Evolutionary conservation across 2,113 vertebrate genomes (phyloP).

Genomic region (Hydrochoerus hydrochaeris): DNA sequence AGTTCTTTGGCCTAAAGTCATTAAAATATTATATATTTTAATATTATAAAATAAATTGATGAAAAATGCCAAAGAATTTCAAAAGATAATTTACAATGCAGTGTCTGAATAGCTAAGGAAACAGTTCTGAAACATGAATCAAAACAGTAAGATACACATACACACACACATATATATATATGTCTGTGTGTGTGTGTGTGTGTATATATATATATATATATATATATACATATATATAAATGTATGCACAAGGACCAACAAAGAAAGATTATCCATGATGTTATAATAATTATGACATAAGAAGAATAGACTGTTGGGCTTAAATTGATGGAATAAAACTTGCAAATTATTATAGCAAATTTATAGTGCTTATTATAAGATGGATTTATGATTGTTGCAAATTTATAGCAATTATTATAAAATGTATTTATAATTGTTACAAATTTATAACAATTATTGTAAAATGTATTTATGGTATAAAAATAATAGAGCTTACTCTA

Average conservation of each 20-base stretch:
- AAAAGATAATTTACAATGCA: not conserved
- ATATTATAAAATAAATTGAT: not conserved
- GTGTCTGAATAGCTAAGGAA: not conserved
- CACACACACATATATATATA: not conserved
- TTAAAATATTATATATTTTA: not conserved
- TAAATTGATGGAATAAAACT: not conserved
- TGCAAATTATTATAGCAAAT: not conserved
- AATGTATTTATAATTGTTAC: not conserved
- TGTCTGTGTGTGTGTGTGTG: too few species aligned
- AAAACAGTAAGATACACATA: not conserved
- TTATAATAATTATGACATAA: not conserved
- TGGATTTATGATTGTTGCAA: too few species aligned
- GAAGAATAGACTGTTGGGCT: not conserved
- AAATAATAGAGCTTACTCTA: not conserved
- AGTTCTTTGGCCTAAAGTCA: not conserved
- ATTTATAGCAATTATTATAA: not conserved
- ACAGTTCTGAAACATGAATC: not conserved
- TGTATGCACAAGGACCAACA: not conserved
- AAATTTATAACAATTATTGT: too few species aligned
- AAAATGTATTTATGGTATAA: not conserved
- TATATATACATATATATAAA: not conserved
- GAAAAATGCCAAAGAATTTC: not conserved
- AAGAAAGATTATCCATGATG: not conserved
- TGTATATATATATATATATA: too few species aligned
- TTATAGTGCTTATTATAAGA: constrained; percentile 12